phyloP scores from a whole-genome alignment of 2,113 vertebrate genomes.

The Protomyctophum bolini region DNA sequence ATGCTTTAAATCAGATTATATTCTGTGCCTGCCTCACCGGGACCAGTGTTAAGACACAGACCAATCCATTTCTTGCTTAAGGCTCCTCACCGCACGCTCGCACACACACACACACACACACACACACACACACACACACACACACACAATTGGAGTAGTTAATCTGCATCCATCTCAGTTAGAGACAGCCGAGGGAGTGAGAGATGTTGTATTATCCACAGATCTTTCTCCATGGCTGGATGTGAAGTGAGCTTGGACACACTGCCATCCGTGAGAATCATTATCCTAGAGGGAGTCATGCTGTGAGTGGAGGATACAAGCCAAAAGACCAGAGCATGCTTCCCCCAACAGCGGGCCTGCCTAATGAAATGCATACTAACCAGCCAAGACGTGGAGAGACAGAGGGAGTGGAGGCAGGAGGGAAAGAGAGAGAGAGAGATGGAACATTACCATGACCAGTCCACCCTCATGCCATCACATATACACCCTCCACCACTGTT shows the following conservation, averaged over 20 bases:
- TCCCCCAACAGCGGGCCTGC: conserved; percentile 37
- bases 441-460: conserved; percentile 35
- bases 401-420: not conserved
- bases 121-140: conserved; percentile 23
- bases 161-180: conserved; percentile 66
- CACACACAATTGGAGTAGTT: conserved; percentile 11
- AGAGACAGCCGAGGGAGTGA: conserved; percentile 47
- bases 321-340: conserved; percentile 39
- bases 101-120: conserved; percentile 16
- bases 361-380: conserved; percentile 68
- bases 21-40: conserved; percentile 56
- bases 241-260: conserved; percentile 54
- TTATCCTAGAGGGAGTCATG: conserved; percentile 42
- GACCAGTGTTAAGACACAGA: conserved; percentile 60
- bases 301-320: conserved; percentile 32
- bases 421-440: conserved; percentile 29
- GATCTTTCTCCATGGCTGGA: conserved; percentile 38
- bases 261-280: conserved; percentile 58
- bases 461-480: conserved; percentile 42
- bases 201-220: conserved; percentile 56
- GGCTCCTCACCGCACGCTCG: conserved; percentile 48
- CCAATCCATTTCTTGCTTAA: conserved; percentile 66
- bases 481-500: conserved; percentile 53
- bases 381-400: conserved; percentile 19
- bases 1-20: conserved; percentile 80